Conservation (phyloP, 2,888 invertebrate genomes). For the Stenodema calcarata region DNA sequence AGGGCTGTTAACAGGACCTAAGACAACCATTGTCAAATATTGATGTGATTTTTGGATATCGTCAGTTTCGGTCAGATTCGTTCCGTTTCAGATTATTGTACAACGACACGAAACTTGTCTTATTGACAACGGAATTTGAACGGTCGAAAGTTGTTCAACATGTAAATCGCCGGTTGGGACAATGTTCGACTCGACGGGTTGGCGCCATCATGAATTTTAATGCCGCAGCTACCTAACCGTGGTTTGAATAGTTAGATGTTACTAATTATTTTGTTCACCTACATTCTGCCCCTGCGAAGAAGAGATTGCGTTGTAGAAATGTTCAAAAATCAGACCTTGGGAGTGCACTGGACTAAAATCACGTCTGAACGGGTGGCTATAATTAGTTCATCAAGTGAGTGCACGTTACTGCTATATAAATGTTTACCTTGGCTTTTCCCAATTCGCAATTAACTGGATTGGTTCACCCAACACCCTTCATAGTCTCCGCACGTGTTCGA, state of each 20-base stretch:
- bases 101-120: background rate
- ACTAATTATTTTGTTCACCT: background rate
- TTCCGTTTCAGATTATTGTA: no score
- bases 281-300: no score
- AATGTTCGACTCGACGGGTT: background rate
- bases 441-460: background rate
- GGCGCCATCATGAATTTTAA: constrained; percentile 37
- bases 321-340: no score
- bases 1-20: no score
- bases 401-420: no score
- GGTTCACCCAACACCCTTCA: background rate
- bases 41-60: no score
- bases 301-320: no score
- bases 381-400: no score
- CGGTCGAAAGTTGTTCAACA: background rate
- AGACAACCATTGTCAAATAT: no score
- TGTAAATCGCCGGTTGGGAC: background rate
- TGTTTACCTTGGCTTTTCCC: background rate
- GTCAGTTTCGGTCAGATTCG: no score
- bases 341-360: no score
- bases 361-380: no score
- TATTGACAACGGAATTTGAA: background rate
- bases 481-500: background rate
- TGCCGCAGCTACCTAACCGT: background rate
- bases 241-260: background rate